Conservation (phyloP, 35 echinoderm and acorn worm genomes). For the Ophiothrix spiculata region DNA sequence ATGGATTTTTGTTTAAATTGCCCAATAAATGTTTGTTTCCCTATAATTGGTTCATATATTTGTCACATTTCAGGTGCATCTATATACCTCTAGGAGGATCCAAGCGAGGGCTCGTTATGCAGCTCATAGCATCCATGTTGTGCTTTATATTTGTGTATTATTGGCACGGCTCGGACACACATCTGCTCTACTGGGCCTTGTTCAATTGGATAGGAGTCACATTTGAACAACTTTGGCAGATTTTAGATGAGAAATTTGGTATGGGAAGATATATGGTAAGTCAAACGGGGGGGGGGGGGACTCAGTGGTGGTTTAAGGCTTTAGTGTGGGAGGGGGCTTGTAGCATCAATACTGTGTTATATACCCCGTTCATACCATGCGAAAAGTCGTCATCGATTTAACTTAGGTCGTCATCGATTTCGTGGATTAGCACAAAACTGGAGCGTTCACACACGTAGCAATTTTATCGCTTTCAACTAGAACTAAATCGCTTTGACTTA, state of each 20-base stretch:
- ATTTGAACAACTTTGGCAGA: slow-evolving; percentile 39
- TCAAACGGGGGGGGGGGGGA: not conserved
- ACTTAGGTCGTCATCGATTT: too few species aligned
- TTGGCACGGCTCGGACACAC: slow-evolving; percentile 71
- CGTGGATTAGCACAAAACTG: too few species aligned
- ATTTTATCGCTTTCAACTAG: too few species aligned
- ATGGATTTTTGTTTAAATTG: too few species aligned
- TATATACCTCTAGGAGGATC: slow-evolving; percentile 92
- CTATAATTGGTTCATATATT: not conserved
- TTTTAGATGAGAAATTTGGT: not conserved
- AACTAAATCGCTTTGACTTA: too few species aligned
- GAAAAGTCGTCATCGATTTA: too few species aligned
- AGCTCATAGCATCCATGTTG: slow-evolving; percentile 57
- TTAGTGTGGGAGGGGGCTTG: not conserved
- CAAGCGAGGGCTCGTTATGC: slow-evolving; percentile 48
- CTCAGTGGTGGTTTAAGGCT: not conserved
- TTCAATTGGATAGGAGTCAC: slow-evolving; percentile 78
- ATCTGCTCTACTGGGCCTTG: slow-evolving; percentile 70
- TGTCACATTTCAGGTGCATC: slow-evolving; percentile 44
- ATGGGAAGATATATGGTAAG: not conserved
- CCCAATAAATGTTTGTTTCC: not conserved
- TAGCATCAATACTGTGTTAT: not conserved
- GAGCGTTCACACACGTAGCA: too few species aligned
- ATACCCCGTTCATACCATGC: not conserved
- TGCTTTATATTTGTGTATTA: slow-evolving; percentile 74